Conservation (phyloP, 2,113 vertebrate species). For the Lasiurus borealis region DNA sequence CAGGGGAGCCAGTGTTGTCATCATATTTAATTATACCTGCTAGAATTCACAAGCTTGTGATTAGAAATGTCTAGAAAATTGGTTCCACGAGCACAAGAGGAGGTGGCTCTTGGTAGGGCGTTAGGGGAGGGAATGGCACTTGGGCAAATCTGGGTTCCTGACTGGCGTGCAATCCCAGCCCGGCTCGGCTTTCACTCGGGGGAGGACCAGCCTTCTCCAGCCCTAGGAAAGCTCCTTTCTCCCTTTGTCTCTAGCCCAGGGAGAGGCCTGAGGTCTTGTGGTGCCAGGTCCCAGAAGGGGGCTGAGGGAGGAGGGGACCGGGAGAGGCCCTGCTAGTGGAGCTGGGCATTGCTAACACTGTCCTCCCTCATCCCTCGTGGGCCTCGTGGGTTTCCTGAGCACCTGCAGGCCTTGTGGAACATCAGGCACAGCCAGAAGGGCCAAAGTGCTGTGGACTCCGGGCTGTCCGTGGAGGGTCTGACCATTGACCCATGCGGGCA, state of each 20-base stretch:
- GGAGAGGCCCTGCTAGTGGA: neutral
- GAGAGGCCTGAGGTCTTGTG: neutral
- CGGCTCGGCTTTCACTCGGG: rapidly evolving
- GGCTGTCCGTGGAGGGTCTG: neutral
- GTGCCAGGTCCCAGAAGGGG: neutral
- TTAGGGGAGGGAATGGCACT: no score
- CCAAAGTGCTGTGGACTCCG: neutral
- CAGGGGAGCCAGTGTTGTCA: slow-evolving; percentile 47
- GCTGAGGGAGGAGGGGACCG: neutral
- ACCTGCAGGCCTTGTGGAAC: neutral
- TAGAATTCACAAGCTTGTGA: rapidly evolving
- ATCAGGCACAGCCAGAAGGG: rapidly evolving
- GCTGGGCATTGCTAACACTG: rapidly evolving
- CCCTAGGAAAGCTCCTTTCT: neutral
- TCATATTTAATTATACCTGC: neutral
- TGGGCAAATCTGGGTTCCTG: rapidly evolving
- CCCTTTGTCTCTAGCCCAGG: neutral
- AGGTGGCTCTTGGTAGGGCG: neutral
- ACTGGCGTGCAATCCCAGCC: rapidly evolving
- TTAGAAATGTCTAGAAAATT: neutral
- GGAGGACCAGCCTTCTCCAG: neutral
- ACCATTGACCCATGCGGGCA: rapidly evolving
- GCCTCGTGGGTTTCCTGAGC: neutral
- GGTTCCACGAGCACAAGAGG: neutral
- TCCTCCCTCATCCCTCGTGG: rapidly evolving